Evolutionary conservation across 2,113 vertebrate species (phyloP), one percentile per base, ranked within the genome.

Genomic region (Syngnathus typhle): DNA sequence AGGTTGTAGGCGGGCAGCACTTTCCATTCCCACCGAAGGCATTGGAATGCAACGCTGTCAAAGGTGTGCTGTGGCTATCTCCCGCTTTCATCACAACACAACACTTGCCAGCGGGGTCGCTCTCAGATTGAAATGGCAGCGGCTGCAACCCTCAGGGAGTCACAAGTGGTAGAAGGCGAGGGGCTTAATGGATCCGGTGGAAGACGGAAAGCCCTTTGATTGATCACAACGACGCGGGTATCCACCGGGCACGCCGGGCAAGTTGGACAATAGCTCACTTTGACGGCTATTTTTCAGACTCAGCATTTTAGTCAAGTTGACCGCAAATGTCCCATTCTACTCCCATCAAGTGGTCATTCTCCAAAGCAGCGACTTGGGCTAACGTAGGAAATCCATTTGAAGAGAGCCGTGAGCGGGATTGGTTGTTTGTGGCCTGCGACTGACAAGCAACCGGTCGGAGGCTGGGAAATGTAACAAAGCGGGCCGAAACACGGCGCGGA

Each of bases 121-220:
- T 43, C 47, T 56, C 46, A 62, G 60, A 70, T 51, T 75, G 54
- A 80, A 80, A 77, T 62, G 69, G 65, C 71, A 62, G 59, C 23
- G 23, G 23, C 52, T 47, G 63, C 38, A 75, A 79, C 75, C 75
- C 80, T 75, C 39, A 70, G 71, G 69, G 68, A 80, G 63, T 56
- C 36, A 66, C 60, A 81, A 78, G 74, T 72, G 74, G 62, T 62
- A 60, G 36, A 54, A 54, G 11, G 10, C 0, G 5, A 11, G 4
- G 67, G 62, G 59, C 67, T 62, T 56, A 68, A 67, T 18, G 32
- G 65, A 54, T 65, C 27, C 55, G 41, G 47, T 52, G 62, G 67
- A 70, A 76, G 58, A 73, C 27, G 12, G 43, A 58, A 67, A 60
- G 59, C 41, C 8, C 62, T 80, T 80, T 79, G 66, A 84, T 80